phyloP scores from a whole-genome alignment of 2,797 vertebrate genomes.

The Cygnus olor region DNA sequence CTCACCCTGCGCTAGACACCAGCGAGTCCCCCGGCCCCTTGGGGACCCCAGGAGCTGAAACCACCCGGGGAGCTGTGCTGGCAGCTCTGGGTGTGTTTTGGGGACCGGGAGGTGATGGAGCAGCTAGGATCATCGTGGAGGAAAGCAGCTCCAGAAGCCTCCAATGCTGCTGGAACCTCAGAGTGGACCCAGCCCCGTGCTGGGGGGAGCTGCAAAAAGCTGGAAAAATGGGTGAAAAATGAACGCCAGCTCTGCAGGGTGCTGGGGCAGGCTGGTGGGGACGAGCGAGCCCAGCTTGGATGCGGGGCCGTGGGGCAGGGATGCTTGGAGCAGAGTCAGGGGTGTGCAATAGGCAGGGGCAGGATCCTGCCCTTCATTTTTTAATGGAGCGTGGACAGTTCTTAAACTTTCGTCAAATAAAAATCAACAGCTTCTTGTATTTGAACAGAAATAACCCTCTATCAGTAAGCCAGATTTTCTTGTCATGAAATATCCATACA shows the following conservation, averaged over 20 bases:
- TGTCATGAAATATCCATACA: not conserved
- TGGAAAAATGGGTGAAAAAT: not conserved
- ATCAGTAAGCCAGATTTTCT: not conserved
- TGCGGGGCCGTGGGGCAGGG: not conserved
- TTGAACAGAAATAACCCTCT: not conserved
- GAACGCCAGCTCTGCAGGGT: fast-evolving
- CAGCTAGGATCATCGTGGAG: not conserved
- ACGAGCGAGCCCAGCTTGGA: fast-evolving
- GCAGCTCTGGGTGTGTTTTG: fast-evolving
- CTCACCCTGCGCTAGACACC: not conserved
- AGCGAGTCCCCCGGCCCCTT: fast-evolving
- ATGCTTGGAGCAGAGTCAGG: fast-evolving
- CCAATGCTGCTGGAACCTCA: not conserved
- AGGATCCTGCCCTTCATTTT: not conserved
- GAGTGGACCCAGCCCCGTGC: fast-evolving
- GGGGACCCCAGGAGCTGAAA: not conserved
- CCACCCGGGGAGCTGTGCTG: fast-evolving
- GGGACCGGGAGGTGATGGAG: not conserved
- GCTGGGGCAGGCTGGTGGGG: not conserved
- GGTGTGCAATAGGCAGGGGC: fast-evolving
- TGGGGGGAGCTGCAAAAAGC: not conserved
- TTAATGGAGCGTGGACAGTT: not conserved
- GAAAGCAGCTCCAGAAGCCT: not conserved
- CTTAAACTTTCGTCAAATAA: not conserved
- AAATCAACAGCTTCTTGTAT: not conserved